phyloP scores from a whole-genome alignment of 2,113 vertebrate species.

The Actinemys pallida region DNA sequence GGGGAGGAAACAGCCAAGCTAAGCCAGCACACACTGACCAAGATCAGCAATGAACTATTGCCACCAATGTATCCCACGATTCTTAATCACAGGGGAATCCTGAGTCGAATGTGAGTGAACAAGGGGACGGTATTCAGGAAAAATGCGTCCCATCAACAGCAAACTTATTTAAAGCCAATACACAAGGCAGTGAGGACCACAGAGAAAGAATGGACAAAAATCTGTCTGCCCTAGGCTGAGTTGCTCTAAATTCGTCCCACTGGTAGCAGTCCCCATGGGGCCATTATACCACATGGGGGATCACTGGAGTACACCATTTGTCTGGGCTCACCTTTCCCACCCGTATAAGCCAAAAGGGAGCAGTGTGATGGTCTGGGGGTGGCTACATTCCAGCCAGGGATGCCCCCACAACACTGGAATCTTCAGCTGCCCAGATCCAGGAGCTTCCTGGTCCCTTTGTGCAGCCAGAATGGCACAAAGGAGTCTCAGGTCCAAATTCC shows the following conservation, averaged over 20 bases:
- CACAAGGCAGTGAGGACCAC: neutral
- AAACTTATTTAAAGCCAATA: neutral
- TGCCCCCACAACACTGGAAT: no score
- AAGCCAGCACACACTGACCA: neutral
- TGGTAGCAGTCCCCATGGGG: neutral
- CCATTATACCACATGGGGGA: neutral
- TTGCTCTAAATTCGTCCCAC: neutral
- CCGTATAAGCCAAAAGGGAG: no score
- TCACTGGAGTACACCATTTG: neutral
- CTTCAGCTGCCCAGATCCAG: no score
- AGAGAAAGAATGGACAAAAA: neutral
- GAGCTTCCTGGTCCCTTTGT: no score
- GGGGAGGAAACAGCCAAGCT: no score
- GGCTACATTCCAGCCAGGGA: no score
- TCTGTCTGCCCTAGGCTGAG: neutral
- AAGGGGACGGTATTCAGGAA: neutral
- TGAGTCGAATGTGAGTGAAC: neutral
- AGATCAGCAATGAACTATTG: neutral
- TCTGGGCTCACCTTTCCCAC: neutral
- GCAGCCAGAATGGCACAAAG: no score
- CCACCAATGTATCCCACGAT: neutral
- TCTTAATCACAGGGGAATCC: neutral
- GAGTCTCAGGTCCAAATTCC: no score
- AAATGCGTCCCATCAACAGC: rapidly evolving
- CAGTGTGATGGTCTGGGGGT: no score